A percentile compares a stretch with the other conserved stretches of the same genome.
Evolutionary conservation across 2,113 vertebrate species (phyloP).

Genomic region (Aspidoscelis tigris): DNA sequence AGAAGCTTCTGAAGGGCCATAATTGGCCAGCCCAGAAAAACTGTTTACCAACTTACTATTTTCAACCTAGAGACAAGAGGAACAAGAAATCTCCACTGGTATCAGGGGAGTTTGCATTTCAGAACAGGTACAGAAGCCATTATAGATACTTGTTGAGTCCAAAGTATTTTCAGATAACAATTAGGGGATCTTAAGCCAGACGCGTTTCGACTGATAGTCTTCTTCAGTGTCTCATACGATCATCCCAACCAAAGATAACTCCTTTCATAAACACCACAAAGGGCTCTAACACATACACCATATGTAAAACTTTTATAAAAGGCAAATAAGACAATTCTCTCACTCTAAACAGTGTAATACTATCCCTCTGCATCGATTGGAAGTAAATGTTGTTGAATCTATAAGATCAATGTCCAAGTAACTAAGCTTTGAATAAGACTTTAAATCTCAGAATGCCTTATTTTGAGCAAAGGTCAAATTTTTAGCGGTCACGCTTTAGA

Average conservation of each 20-base stretch:
- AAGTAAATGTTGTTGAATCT: background rate
- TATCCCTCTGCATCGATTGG: too few species aligned
- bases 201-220: too few species aligned
- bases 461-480: background rate
- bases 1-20: background rate
- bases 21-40: background rate
- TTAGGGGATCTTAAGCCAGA: too few species aligned
- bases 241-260: too few species aligned
- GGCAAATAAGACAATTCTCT: too few species aligned
- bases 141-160: background rate
- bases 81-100: slow-evolving; percentile 1
- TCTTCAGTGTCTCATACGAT: too few species aligned
- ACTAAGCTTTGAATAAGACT: background rate
- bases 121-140: background rate
- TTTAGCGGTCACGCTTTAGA: background rate
- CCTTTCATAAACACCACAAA: too few species aligned
- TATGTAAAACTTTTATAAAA: too few species aligned
- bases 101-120: background rate
- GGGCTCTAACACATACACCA: too few species aligned
- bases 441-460: background rate
- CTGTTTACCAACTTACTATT: background rate
- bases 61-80: background rate
- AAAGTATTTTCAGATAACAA: too few species aligned
- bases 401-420: background rate
- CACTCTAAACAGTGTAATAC: too few species aligned